Evolutionary conservation across 2,113 vertebrate genomes (phyloP), one percentile per base, ranked within the genome.

Genomic region (Aviceda subcristata): DNA sequence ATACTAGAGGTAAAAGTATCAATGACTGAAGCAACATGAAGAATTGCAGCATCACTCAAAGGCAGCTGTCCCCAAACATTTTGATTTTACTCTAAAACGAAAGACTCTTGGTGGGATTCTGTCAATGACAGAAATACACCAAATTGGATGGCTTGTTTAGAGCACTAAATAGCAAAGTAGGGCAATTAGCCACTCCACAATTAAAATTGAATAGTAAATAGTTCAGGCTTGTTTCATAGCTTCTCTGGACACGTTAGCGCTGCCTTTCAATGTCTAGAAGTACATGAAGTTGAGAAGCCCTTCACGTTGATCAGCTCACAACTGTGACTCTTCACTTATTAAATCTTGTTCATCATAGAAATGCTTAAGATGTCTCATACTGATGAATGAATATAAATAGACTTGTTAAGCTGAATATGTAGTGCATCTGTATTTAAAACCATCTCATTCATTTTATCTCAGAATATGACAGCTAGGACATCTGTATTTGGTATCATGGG

Each of bases 1-100:
- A 8, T 30, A 22, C 17, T 68, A 79, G 19, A 78, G 55, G 5
- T 86, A 29, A 67, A 95, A 55, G 51, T 43, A 86, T 92, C 86
- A 45, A 50, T 88, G 41, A 72, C 53, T 56, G 51, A 89, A 94
- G 68, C 59, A 85, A 74, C 15, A 48, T 22, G n/a, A 97, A 51
- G 16, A 62, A 94, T 53, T 84, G 87, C 34, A 46, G 55, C 45
- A n/a, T 82, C 62, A 77, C 29, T 51, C 8, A 2, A 60, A 80
- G 23, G 26, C 45, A 94, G 56, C 64, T 84, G 30, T n/a, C 56
- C 78, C 85, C 45, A 80, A 81, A 69, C 38, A n/a, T 63, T 95
- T 71, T 94, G 38, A 79, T 94, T 94, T 94, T 81, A 77, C 50
- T 75, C 29, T 71, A 63, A 94, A 93, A 95, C 45, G 4, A 86